phyloP scores from a whole-genome alignment of 2,113 vertebrate species.

The Indicator indicator region DNA sequence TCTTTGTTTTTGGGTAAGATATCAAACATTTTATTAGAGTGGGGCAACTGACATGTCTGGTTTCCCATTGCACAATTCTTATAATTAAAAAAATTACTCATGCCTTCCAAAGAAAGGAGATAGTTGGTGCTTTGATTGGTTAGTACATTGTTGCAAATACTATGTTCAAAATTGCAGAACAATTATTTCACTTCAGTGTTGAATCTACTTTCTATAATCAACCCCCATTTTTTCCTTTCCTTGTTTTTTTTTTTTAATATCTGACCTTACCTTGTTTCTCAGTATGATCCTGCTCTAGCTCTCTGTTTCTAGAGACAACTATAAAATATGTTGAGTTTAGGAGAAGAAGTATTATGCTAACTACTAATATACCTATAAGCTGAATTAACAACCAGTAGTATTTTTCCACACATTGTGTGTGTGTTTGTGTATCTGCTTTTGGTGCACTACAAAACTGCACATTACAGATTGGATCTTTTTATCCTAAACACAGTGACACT shows the following conservation, averaged over 20 bases:
- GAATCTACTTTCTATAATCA: not conserved
- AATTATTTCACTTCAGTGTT: not conserved
- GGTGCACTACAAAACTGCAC: not conserved
- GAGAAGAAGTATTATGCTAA: not conserved
- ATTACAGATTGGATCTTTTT: conserved; percentile 43
- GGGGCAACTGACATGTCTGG: not conserved
- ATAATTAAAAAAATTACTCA: not conserved
- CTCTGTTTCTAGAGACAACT: not conserved
- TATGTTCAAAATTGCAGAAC: not conserved
- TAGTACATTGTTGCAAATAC: not conserved
- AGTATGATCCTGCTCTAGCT: not conserved
- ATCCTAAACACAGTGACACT: conserved; percentile 44
- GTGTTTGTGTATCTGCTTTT: not conserved
- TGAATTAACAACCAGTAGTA: not conserved
- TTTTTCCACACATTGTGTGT: not conserved
- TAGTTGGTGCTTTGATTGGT: not conserved
- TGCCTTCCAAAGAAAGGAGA: not conserved
- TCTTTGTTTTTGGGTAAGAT: not conserved
- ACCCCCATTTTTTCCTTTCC: not conserved
- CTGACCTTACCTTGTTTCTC: not conserved
- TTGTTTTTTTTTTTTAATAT: not conserved
- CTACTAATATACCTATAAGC: not conserved
- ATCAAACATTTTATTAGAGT: not conserved
- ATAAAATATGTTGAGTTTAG: not conserved
- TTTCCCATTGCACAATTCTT: not conserved